Evolutionary conservation across 2,797 vertebrate genomes (phyloP).

Genomic region (Sebastes iracundus): DNA sequence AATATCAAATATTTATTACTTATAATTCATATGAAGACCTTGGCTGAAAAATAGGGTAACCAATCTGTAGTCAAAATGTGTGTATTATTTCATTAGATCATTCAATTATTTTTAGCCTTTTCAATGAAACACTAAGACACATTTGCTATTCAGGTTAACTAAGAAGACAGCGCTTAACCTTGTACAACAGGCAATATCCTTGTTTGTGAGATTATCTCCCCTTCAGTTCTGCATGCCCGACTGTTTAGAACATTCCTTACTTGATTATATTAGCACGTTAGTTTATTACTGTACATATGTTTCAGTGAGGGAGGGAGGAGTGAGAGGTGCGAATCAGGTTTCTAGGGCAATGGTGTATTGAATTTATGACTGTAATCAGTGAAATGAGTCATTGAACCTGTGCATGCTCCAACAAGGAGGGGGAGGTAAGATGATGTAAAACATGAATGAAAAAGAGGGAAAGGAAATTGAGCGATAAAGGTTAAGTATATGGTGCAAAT

Average conservation of each 20-base stretch:
- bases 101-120: background rate
- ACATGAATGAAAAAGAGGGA: conserved; percentile 6
- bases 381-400: conserved; percentile 49
- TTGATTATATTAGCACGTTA: conserved; percentile 64
- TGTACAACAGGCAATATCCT: conserved; percentile 24
- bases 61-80: too few species aligned
- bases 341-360: conserved; percentile 55
- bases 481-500: background rate
- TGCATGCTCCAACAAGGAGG: conserved; percentile 3
- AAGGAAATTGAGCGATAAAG: background rate
- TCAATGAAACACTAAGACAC: background rate
- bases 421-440: conserved; percentile 5
- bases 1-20: too few species aligned
- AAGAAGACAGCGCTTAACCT: background rate
- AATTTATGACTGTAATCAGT: conserved; percentile 60
- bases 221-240: conserved; percentile 6
- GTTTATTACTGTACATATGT: conserved; percentile 60
- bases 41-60: too few species aligned
- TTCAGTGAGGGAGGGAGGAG: background rate
- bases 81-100: too few species aligned
- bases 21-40: too few species aligned
- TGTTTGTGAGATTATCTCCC: conserved; percentile 57
- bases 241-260: conserved; percentile 37
- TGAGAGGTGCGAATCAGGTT: conserved; percentile 40
- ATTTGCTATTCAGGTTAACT: background rate